Conservation (phyloP, 2,797 vertebrate species). For the Melopsittacus undulatus region DNA sequence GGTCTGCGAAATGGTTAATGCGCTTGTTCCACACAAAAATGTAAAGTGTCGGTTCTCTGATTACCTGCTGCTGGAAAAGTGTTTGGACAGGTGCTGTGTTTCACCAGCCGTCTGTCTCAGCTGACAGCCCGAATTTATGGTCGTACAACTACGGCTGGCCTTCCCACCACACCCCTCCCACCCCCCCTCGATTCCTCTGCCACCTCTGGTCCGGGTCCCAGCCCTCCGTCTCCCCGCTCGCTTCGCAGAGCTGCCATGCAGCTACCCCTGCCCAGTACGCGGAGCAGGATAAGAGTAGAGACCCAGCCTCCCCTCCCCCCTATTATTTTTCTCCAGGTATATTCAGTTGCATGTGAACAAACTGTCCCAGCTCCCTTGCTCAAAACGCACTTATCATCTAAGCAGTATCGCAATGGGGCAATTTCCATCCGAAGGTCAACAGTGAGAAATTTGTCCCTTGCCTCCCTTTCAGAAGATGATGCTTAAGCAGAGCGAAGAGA, state of each 20-base stretch:
- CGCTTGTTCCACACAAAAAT: slow-evolving; percentile 58
- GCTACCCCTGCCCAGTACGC: accelerated
- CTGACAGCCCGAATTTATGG: slow-evolving; percentile 54
- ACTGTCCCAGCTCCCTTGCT: not conserved
- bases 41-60: slow-evolving; percentile 39
- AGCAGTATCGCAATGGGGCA: accelerated
- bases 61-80: slow-evolving; percentile 37
- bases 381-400: not conserved
- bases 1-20: slow-evolving; percentile 49
- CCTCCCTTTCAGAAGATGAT: not conserved
- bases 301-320: not conserved
- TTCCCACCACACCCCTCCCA: too few species aligned
- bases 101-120: slow-evolving; percentile 46
- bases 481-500: not conserved
- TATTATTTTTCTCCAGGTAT: accelerated
- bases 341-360: not conserved
- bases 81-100: slow-evolving; percentile 67
- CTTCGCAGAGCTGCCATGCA: not conserved
- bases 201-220: not conserved
- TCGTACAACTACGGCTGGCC: not conserved
- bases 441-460: not conserved
- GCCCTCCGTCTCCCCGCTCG: not conserved
- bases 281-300: accelerated
- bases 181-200: too few species aligned
- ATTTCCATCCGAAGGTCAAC: not conserved